Conservation (phyloP, 2,888 invertebrate genomes). For the Cenopis cana region DNA sequence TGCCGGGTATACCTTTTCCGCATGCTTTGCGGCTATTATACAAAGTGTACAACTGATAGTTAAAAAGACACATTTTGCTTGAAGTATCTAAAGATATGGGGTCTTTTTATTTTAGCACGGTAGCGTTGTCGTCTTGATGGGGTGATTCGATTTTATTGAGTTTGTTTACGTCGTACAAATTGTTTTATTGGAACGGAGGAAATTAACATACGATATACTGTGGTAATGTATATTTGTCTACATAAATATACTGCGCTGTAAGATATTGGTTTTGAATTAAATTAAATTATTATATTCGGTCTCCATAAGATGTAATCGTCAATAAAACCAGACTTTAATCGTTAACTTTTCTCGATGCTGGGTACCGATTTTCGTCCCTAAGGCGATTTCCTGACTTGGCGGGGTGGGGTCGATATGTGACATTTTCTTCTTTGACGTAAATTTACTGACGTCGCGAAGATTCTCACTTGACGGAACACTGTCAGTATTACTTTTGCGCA, state of each 20-base stretch:
- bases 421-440: too few relatives aligned
- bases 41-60: not conserved
- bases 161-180: conserved; percentile 16
- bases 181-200: conserved; percentile 22
- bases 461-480: too few relatives aligned
- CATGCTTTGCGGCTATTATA: not conserved
- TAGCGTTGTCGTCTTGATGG: not conserved
- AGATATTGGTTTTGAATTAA: too few relatives aligned
- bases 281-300: not conserved
- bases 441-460: too few relatives aligned
- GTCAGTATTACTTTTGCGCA: too few relatives aligned
- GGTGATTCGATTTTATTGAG: not conserved
- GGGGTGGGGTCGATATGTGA: too few relatives aligned
- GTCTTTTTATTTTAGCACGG: not conserved
- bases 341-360: not conserved
- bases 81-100: not conserved
- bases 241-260: not conserved
- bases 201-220: not conserved
- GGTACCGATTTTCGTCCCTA: too few relatives aligned
- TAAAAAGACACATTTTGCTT: not conserved
- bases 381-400: too few relatives aligned
- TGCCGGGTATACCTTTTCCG: conserved; percentile 26
- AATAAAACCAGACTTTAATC: not conserved
- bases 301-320: not conserved
- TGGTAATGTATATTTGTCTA: not conserved